phyloP scores from a whole-genome alignment of 2,888 invertebrate species.

The Agonopterix subpropinquella region DNA sequence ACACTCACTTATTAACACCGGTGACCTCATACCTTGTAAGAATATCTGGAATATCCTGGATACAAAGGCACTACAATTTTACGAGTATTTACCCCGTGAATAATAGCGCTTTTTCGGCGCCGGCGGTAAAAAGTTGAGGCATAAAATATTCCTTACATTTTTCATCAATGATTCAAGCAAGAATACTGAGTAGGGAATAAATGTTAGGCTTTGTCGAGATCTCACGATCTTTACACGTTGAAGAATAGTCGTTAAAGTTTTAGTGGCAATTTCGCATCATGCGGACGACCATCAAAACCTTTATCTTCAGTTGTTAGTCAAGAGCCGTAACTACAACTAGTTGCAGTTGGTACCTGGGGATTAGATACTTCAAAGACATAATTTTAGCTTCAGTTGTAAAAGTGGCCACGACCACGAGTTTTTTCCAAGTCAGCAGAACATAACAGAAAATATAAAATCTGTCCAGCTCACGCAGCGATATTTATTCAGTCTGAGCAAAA shows the following conservation, averaged over 20 bases:
- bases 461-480: too few relatives aligned
- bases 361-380: too few relatives aligned
- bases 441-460: too few relatives aligned
- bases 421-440: too few relatives aligned
- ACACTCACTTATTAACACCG: slow-evolving; percentile 34
- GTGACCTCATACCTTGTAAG: slow-evolving; percentile 36
- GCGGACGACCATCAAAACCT: too few relatives aligned
- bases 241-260: slow-evolving; percentile 38
- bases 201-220: not conserved
- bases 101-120: not conserved
- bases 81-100: not conserved
- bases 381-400: too few relatives aligned
- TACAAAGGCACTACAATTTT: not conserved
- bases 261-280: slow-evolving; percentile 35
- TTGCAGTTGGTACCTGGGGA: too few relatives aligned
- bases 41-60: slow-evolving; percentile 4
- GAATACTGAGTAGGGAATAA: not conserved
- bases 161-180: not conserved
- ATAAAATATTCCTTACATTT: not conserved
- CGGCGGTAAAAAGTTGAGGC: not conserved
- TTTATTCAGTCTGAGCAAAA: too few relatives aligned
- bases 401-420: too few relatives aligned
- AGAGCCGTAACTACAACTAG: too few relatives aligned
- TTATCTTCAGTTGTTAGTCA: too few relatives aligned
- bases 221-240: not conserved